Base-by-base conservation (phyloP, 2,888 invertebrate species). In the Cactoblastis cactorum region DNA sequence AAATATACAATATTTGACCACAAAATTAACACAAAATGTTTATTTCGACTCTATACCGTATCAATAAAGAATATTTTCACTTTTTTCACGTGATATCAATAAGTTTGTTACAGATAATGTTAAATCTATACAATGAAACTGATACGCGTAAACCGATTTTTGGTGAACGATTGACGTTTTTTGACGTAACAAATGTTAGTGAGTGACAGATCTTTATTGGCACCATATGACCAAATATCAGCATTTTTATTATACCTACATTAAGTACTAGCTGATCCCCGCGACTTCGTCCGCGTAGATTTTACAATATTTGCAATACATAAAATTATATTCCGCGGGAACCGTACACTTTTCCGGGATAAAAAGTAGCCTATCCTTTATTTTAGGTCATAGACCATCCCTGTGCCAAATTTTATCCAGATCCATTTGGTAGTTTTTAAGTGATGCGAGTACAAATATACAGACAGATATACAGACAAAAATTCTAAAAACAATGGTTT, bases 141-240 rank as follows among this genome's bases (percentile, higher is more conserved):
- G 69, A 66, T 68, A 67, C 62, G 58, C 71, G 64, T 72, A 69
- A 71, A 64, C 63, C 56, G 67, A 70, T 75, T 73, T 62, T 55
- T 55, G 19, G 33, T 50, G 37, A 53, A 57, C 57, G 59, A 53
- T 49, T 65, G 64, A 65, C 58, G 54, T 55, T 54, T 59, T 53
- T 53, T 52, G 41, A 49, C 34, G 47, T 52, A 52, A 52, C 57
- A 51, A 43, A 43, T 51, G 35, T 15, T 3, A 24, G 56, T 58
- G 71, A 69, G 56, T 71, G 72, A 73, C 73, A 67, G 63, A 54
- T 64, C 54, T 55, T 35, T 53, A 49, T 48, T 57, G 45, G 51
- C 49, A 39, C 49, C 56, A 56, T 61, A 58, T 54, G 58, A 11
- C 17, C 17, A 37, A 12, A 37, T 9, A 17, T n/a, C 17, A 17